Evolutionary conservation across 2,797 vertebrate species (phyloP).

Genomic region (Sebastes vulpes): DNA sequence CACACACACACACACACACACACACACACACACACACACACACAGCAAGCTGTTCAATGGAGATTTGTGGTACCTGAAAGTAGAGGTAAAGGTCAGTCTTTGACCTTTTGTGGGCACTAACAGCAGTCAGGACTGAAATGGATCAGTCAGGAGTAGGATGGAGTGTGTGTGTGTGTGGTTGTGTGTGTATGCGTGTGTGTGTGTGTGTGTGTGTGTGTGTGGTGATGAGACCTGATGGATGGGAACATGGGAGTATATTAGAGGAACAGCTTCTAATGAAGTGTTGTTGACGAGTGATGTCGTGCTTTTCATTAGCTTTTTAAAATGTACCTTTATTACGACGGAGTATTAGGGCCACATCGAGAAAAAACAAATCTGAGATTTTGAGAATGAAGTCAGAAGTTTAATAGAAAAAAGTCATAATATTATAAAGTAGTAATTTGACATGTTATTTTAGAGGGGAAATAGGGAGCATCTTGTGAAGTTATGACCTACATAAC

Average conservation of each 20-base stretch:
- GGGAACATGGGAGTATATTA: not conserved
- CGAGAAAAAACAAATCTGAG: too few relatives aligned
- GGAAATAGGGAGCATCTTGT: too few relatives aligned
- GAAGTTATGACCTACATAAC: too few relatives aligned
- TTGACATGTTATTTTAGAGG: too few relatives aligned
- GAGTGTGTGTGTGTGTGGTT: not conserved
- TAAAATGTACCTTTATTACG: not conserved
- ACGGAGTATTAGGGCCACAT: too few relatives aligned
- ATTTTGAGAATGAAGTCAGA: too few relatives aligned
- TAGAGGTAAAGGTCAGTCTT: conserved; percentile 76
- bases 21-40: conserved; percentile 4
- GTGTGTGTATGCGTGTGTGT: not conserved
- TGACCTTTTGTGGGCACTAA: conserved; percentile 77
- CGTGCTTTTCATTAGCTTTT: conserved; percentile 33
- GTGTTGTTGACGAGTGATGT: not conserved
- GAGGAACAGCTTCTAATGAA: conserved; percentile 23
- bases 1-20: conserved; percentile 7
- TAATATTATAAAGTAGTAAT: too few relatives aligned
- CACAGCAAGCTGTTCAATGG: conserved; percentile 46
- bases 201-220: not conserved
- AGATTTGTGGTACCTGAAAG: conserved; percentile 72
- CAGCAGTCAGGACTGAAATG: conserved; percentile 63
- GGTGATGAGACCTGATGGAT: conserved; percentile 16
- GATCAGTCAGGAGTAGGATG: conserved; percentile 51
- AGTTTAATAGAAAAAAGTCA: too few relatives aligned